Evolutionary conservation across 2,113 vertebrate genomes (phyloP).

Genomic region (Cheilinus undulatus): DNA sequence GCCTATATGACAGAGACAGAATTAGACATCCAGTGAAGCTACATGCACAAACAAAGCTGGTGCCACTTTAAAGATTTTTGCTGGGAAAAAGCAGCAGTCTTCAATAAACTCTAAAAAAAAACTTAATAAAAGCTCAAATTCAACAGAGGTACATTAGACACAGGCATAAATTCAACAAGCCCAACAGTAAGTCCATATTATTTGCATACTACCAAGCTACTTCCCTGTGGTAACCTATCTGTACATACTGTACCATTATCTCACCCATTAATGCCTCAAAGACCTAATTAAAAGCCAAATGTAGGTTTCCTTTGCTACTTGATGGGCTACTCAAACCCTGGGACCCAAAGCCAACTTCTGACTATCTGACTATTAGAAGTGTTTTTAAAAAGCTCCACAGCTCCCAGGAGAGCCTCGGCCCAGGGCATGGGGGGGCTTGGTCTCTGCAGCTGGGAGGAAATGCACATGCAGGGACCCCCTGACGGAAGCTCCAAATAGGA

Average conservation of each 20-base stretch:
- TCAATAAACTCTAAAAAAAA: neutral
- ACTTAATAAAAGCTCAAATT: neutral
- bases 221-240: conserved; percentile 33
- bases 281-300: conserved; percentile 62
- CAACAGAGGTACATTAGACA: neutral
- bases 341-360: conserved; percentile 55
- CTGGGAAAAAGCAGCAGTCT: neutral
- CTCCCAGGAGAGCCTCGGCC: conserved; percentile 68
- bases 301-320: conserved; percentile 38
- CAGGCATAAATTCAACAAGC: conserved; percentile 30
- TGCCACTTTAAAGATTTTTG: neutral
- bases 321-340: conserved; percentile 48
- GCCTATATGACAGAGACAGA: conserved; percentile 2
- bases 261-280: conserved; percentile 57
- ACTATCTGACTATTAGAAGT: conserved; percentile 62
- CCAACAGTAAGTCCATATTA: conserved; percentile 24
- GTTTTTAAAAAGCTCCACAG: conserved; percentile 71
- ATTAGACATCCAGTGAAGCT: neutral
- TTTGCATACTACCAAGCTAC: conserved; percentile 52
- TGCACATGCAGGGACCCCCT: conserved; percentile 71
- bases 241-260: conserved; percentile 38
- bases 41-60: neutral
- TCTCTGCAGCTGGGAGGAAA: conserved; percentile 80
- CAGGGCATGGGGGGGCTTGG: conserved; percentile 64
- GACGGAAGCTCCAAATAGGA: conserved; percentile 67